A percentile compares a stretch with the other conserved stretches of the same genome.
Conservation (phyloP, 1,140 invertebrate genomes). For the Drosophila rufa region DNA sequence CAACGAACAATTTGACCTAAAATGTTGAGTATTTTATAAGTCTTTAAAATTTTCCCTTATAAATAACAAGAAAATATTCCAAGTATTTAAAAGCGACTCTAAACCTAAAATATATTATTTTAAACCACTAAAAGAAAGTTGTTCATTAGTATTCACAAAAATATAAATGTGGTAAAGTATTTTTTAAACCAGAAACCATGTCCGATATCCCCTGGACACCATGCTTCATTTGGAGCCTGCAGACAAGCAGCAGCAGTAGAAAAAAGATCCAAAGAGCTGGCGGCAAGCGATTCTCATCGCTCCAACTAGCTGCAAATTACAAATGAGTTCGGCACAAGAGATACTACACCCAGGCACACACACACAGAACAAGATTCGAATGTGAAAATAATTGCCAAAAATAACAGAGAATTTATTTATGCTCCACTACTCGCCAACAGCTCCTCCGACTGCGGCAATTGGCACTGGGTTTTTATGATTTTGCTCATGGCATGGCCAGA, state of each 20-base stretch:
- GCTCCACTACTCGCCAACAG: constrained; percentile 52
- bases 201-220: neutral
- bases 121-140: no score
- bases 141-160: neutral
- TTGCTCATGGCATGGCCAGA: constrained; percentile 51
- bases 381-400: constrained; percentile 84
- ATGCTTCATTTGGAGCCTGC: no score
- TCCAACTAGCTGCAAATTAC: constrained; percentile 72
- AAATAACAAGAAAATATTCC: no score
- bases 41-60: no score
- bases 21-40: no score
- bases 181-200: fast-evolving
- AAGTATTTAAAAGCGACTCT: no score
- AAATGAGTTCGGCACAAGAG: constrained; percentile 69
- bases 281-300: constrained; percentile 1
- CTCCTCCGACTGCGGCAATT: constrained; percentile 29
- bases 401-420: constrained; percentile 81
- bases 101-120: no score
- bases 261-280: constrained; percentile 8
- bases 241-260: neutral
- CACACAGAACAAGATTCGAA: constrained; percentile 46
- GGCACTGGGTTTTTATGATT: constrained; percentile 77
- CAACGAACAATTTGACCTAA: no score
- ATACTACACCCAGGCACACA: constrained; percentile 13
- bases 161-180: no score